Conservation (phyloP, 2,797 vertebrate genomes). For the Lophius americanus region DNA sequence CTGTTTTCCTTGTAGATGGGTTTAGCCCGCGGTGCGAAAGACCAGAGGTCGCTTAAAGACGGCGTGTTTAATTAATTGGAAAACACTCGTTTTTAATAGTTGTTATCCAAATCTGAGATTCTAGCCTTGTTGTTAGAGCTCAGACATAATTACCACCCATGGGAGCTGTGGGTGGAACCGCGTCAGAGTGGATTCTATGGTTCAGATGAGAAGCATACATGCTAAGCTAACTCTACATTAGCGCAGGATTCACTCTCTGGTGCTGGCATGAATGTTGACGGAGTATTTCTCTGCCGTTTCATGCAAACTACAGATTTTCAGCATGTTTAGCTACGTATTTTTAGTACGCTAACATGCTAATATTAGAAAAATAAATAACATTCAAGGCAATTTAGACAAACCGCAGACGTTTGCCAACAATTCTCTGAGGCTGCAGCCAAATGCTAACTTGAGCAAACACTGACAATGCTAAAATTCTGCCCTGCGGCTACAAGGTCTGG, state of each 20-base stretch:
- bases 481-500: too few species aligned
- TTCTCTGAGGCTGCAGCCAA: too few species aligned
- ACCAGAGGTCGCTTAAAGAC: constrained; percentile 90
- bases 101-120: constrained; percentile 80
- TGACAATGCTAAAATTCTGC: too few species aligned
- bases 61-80: constrained; percentile 97
- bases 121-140: constrained; percentile 88
- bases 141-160: constrained; percentile 91
- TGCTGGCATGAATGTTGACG: background rate
- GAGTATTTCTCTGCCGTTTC: too few species aligned
- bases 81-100: constrained; percentile 88
- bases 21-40: constrained; percentile 88
- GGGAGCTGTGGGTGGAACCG: constrained; percentile 70
- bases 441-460: too few species aligned
- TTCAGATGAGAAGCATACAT: too few species aligned
- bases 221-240: constrained; percentile 2
- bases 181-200: constrained; percentile 72
- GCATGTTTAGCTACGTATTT: background rate
- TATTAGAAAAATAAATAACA: too few species aligned
- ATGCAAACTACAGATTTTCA: background rate
- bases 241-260: background rate
- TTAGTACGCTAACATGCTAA: background rate
- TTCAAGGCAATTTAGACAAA: too few species aligned
- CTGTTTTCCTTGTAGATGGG: constrained; percentile 85
- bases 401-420: too few species aligned